A percentile compares a stretch with the other conserved stretches of the same genome.
Conservation (phyloP, 2,888 invertebrate species). For the Pemphredon lugubris region DNA sequence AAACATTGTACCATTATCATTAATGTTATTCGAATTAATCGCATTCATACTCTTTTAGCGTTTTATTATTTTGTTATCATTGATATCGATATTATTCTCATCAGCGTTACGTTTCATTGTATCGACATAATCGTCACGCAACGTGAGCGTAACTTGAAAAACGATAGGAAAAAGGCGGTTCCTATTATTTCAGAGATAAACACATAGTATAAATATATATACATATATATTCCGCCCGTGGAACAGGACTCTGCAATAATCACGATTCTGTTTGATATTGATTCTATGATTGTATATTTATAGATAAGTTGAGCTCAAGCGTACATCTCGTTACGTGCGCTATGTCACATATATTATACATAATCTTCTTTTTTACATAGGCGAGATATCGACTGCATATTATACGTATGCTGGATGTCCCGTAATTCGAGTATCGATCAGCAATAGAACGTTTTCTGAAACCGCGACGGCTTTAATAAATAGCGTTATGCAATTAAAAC, state of each 20-base stretch:
- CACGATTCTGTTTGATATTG: slow-evolving; percentile 71
- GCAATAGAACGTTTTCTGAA: not conserved
- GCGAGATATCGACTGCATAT: slow-evolving; percentile 56
- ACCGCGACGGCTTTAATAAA: slow-evolving; percentile 34
- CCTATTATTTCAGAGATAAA: slow-evolving; percentile 48
- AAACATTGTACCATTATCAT: slow-evolving; percentile 58
- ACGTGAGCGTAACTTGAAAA: slow-evolving; percentile 26
- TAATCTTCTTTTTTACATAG: slow-evolving; percentile 56
- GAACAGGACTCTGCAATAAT: slow-evolving; percentile 54
- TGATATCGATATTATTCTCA: slow-evolving; percentile 40
- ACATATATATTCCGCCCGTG: slow-evolving; percentile 57
- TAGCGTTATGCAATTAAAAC: slow-evolving; percentile 33
- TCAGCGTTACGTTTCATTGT: slow-evolving; percentile 40
- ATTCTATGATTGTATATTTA: slow-evolving; percentile 70
- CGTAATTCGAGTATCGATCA: slow-evolving; percentile 36
- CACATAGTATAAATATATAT: slow-evolving; percentile 33
- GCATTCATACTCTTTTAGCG: slow-evolving; percentile 36
- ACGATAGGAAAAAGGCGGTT: slow-evolving; percentile 40
- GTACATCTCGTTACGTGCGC: slow-evolving; percentile 56
- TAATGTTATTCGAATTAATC: slow-evolving; percentile 49
- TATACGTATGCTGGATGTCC: slow-evolving; percentile 48
- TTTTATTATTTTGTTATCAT: slow-evolving; percentile 48
- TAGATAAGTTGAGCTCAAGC: slow-evolving; percentile 68
- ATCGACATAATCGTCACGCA: slow-evolving; percentile 29
- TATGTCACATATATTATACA: slow-evolving; percentile 57